Conservation (phyloP, 2,113 vertebrate genomes). For the Colius striatus region DNA sequence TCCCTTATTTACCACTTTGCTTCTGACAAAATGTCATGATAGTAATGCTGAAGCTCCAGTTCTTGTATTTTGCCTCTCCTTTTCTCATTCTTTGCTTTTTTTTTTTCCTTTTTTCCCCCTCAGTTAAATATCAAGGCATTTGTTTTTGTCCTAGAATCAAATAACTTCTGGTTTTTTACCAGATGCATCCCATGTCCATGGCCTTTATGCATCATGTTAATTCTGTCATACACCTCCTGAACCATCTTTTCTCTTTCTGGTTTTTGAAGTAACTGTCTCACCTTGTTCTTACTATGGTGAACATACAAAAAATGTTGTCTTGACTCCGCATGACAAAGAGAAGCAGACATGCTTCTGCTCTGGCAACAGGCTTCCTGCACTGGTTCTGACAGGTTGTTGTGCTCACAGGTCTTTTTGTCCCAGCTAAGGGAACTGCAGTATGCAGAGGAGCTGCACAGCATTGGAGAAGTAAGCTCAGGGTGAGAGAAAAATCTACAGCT, state of each 20-base stretch:
- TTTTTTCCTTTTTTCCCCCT: too few species aligned
- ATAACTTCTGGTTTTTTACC: not conserved
- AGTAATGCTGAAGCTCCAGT: not conserved
- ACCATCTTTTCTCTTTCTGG: not conserved
- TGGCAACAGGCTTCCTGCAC: not conserved
- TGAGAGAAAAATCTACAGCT: not conserved
- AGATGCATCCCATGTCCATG: accelerated
- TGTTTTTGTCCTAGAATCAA: not conserved
- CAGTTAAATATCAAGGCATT: not conserved
- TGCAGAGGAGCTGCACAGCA: not conserved
- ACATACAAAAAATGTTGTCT: not conserved
- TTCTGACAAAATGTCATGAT: not conserved
- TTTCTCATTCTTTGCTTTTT: not conserved
- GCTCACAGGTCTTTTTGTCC: too few species aligned
- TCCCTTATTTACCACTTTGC: not conserved
- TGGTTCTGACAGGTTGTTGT: not conserved
- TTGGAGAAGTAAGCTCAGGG: not conserved
- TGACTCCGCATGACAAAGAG: not conserved
- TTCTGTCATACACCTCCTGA: not conserved
- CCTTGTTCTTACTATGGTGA: not conserved
- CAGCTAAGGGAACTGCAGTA: not conserved
- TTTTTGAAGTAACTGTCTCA: not conserved
- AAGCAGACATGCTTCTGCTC: not conserved
- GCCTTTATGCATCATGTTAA: not conserved
- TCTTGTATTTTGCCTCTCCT: not conserved